Evolutionary conservation across 2,888 invertebrate species (phyloP).

Genomic region (Augiades crinisus): DNA sequence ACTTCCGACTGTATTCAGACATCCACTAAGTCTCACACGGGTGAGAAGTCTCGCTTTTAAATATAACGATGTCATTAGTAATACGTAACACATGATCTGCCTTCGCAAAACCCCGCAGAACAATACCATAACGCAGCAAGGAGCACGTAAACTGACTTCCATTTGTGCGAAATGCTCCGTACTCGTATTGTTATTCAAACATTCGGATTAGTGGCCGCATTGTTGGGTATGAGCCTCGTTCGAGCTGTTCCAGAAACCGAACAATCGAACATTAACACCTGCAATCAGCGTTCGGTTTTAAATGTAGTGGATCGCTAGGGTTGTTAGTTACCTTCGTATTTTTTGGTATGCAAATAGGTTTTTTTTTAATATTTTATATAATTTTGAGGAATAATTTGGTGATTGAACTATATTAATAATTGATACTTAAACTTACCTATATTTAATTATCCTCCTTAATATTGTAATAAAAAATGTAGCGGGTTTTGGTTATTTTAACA

Average conservation of each 20-base stretch:
- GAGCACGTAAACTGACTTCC: neutral
- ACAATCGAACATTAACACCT: constrained; percentile 51
- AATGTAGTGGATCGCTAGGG: constrained; percentile 15
- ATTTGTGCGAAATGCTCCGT: constrained; percentile 8
- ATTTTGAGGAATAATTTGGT: no score
- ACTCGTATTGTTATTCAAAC: constrained; percentile 35
- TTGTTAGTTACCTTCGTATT: neutral
- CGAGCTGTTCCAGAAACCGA: constrained; percentile 38
- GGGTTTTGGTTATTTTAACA: no score
- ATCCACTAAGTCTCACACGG: no score
- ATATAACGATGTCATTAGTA: no score
- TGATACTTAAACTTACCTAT: no score
- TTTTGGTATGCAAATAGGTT: neutral
- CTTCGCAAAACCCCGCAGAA: no score
- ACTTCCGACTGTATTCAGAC: no score
- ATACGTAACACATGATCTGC: no score
- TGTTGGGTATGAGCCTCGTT: constrained; percentile 27
- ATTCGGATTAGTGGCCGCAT: constrained; percentile 29
- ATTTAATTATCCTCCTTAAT: no score
- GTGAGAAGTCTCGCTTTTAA: no score
- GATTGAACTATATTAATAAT: neutral
- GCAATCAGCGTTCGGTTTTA: constrained; percentile 29
- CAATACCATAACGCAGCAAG: neutral
- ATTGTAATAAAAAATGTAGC: no score
- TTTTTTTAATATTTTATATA: neutral